Percentiles rank a stretch among this genome's conserved stretches.
phyloP scores from a whole-genome alignment of 2,888 invertebrate genomes.

The Biston stratarius region DNA sequence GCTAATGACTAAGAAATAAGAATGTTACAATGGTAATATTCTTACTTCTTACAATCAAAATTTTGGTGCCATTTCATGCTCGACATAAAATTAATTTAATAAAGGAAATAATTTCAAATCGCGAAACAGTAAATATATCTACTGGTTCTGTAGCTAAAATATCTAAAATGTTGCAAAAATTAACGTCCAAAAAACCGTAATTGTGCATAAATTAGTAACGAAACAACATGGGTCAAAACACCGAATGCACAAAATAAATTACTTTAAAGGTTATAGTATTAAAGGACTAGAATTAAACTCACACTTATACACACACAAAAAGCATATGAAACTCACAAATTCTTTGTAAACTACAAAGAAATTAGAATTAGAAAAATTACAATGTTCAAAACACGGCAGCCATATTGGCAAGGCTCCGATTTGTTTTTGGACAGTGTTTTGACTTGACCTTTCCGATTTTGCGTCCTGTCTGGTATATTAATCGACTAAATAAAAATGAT shows the following conservation, averaged over 20 bases:
- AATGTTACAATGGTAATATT: not conserved
- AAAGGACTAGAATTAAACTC: slow-evolving; percentile 31
- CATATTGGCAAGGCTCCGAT: slow-evolving; percentile 82
- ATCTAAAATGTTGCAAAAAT: slow-evolving; percentile 32
- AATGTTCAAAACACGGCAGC: slow-evolving; percentile 71
- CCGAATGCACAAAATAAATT: slow-evolving; percentile 32
- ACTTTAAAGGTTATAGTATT: slow-evolving; percentile 51
- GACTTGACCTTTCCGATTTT: slow-evolving; percentile 82
- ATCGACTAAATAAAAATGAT: slow-evolving; percentile 65
- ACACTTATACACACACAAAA: slow-evolving; percentile 34
- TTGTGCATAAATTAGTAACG: slow-evolving; percentile 51
- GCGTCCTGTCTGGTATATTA: slow-evolving; percentile 74
- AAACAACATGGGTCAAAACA: slow-evolving; percentile 30
- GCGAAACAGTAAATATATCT: not conserved
- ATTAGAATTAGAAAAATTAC: slow-evolving; percentile 58
- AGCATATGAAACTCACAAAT: slow-evolving; percentile 37
- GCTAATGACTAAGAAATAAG: not conserved
- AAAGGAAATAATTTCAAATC: not conserved
- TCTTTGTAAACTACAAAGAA: slow-evolving; percentile 36
- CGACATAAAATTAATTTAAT: not conserved
- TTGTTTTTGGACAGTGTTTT: slow-evolving; percentile 84
- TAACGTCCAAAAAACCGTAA: slow-evolving; percentile 44
- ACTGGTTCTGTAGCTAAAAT: not conserved
- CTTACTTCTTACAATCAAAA: not conserved
- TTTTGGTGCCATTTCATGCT: not conserved